These are phyloP conservation scores for Noctua janthina DNA, from an alignment of 2,888 invertebrate species.

Conservation along the genomic window DNA sequence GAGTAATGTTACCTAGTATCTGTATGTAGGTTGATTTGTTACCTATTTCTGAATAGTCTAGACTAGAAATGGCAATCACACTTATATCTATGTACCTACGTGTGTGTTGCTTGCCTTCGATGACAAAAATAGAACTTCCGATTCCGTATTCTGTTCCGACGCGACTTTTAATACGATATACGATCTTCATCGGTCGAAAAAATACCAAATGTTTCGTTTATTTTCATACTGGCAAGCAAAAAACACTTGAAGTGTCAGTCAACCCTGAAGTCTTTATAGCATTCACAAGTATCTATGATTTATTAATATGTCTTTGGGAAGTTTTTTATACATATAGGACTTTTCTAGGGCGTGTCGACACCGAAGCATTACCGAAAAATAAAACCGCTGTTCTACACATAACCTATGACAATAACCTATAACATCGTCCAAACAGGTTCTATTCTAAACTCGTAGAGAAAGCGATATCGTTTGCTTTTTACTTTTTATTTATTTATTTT, in stretches of 20 bases:
- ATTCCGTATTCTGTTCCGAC: slow-evolving; percentile 45
- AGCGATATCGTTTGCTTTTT: slow-evolving; percentile 66
- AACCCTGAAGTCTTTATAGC: slow-evolving; percentile 34
- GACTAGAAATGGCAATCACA: neutral
- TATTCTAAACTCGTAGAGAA: slow-evolving; percentile 64
- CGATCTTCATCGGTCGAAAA: slow-evolving; percentile 41
- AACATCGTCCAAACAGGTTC: slow-evolving; percentile 61
- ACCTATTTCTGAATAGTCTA: neutral
- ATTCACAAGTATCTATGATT: slow-evolving; percentile 34
- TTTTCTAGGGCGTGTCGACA: slow-evolving; percentile 43
- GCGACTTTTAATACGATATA: slow-evolving; percentile 21
- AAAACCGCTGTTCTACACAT: slow-evolving; percentile 49
- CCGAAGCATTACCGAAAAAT: slow-evolving; percentile 24
- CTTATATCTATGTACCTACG: neutral
- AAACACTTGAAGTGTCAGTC: slow-evolving; percentile 34
- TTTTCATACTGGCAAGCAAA: slow-evolving; percentile 29
- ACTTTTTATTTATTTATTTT: slow-evolving; percentile 69
- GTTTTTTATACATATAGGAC: neutral
- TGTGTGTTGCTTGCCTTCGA: slow-evolving; percentile 40
- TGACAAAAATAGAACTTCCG: slow-evolving; percentile 44
- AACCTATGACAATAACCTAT: slow-evolving; percentile 67
- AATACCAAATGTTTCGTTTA: slow-evolving; percentile 29
- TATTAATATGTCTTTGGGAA: slow-evolving; percentile 4
- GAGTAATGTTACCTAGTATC: neutral
- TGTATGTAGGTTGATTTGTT: slow-evolving; percentile 9